A percentile compares a stretch with the other conserved stretches of the same genome.
These are phyloP conservation scores for Neria commutata DNA, from an alignment of 2,888 invertebrate genomes.

Conservation along the genomic window DNA sequence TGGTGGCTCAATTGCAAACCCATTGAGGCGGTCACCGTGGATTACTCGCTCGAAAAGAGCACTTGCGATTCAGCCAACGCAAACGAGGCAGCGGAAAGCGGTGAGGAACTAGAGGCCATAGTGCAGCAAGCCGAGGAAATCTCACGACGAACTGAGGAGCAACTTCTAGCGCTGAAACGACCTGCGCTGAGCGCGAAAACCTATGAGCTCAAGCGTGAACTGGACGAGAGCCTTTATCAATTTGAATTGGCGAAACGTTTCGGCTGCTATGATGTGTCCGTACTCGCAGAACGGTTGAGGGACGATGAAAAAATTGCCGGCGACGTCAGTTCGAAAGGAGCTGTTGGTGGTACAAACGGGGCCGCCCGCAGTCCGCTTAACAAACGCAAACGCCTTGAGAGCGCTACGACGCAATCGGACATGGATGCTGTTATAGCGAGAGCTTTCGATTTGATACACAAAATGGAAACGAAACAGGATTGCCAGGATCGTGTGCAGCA, in stretches of 20 bases:
- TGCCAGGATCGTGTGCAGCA: neutral
- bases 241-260: constrained; percentile 32
- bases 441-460: neutral
- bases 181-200: constrained; percentile 4
- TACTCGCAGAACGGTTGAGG: neutral
- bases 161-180: constrained; percentile 25
- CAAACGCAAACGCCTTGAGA: neutral
- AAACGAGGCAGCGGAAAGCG: neutral
- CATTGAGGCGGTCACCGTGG: constrained; percentile 36
- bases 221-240: constrained; percentile 39
- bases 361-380: neutral
- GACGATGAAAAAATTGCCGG: too few species aligned
- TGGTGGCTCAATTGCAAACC: constrained; percentile 50
- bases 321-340: neutral
- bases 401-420: too few species aligned
- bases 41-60: constrained; percentile 20
- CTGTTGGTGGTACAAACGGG: neutral
- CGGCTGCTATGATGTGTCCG: neutral
- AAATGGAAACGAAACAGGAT: neutral
- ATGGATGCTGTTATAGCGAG: neutral
- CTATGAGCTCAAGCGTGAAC: constrained; percentile 31
- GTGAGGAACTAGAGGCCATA: constrained; percentile 27
- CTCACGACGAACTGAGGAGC: constrained; percentile 32
- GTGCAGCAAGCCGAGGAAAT: constrained; percentile 37
- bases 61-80: neutral